Conservation (phyloP, 2,888 invertebrate species). For the Charanyca ferruginea region DNA sequence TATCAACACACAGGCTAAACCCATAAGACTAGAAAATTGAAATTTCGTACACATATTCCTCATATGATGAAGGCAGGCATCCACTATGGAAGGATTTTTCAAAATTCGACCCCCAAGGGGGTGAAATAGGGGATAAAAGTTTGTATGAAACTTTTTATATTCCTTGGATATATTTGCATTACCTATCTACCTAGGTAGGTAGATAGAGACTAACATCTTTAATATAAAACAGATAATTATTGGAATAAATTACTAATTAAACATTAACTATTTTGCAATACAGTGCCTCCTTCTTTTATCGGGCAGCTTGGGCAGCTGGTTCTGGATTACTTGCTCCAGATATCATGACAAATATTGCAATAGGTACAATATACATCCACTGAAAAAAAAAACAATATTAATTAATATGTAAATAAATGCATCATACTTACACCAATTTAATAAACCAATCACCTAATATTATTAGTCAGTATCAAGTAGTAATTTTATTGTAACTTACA, state of each 20-base stretch:
- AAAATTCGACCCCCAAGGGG: too few relatives aligned
- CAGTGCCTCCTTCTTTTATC: slow-evolving; percentile 64
- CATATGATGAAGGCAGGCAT: too few relatives aligned
- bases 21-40: too few relatives aligned
- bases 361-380: slow-evolving; percentile 99
- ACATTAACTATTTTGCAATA: slow-evolving; percentile 20
- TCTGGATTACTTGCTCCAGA: slow-evolving; percentile 97
- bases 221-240: slow-evolving; percentile 2
- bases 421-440: background rate
- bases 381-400: slow-evolving; percentile 82
- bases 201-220: too few relatives aligned
- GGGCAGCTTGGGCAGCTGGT: slow-evolving; percentile 83
- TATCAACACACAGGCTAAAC: too few relatives aligned
- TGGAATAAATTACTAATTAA: slow-evolving; percentile 35
- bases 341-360: slow-evolving; percentile 97
- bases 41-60: too few relatives aligned
- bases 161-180: too few relatives aligned
- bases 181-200: too few relatives aligned
- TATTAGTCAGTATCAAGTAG: too few relatives aligned
- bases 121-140: too few relatives aligned
- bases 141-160: too few relatives aligned
- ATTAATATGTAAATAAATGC: background rate
- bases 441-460: background rate
- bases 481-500: slow-evolving; percentile 92
- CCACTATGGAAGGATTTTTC: too few relatives aligned